Conservation (phyloP, 1,140 invertebrate genomes). For the Hetaerina americana region DNA sequence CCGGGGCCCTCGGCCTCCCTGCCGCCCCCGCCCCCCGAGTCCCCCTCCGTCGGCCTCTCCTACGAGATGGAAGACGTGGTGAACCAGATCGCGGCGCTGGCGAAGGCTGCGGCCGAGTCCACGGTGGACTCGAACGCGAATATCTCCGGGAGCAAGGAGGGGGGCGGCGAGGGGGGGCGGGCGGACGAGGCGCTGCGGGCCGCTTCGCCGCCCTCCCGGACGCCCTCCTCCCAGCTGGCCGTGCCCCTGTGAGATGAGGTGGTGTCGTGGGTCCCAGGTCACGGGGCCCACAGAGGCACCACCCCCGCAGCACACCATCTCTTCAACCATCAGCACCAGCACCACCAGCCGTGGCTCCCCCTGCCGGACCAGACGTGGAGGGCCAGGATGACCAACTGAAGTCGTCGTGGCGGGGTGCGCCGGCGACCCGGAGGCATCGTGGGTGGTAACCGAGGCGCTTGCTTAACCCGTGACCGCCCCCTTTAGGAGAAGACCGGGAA, state of each 20-base stretch:
- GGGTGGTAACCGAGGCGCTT: neutral
- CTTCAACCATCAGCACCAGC: slow-evolving; percentile 9
- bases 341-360: slow-evolving; percentile 4
- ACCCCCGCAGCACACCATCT: slow-evolving; percentile 14
- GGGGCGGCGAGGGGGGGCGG: slow-evolving; percentile 16
- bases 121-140: slow-evolving; percentile 18
- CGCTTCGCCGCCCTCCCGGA: slow-evolving; percentile 30
- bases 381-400: neutral
- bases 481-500: neutral
- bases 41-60: slow-evolving; percentile 31
- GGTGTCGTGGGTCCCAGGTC: slow-evolving; percentile 16
- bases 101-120: slow-evolving; percentile 21
- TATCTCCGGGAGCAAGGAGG: slow-evolving; percentile 27
- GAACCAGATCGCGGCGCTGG: slow-evolving; percentile 64
- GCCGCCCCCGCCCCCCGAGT: slow-evolving; percentile 23
- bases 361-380: neutral
- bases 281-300: slow-evolving; percentile 10
- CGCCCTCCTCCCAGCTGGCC: slow-evolving; percentile 27
- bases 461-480: neutral
- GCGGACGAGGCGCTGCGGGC: slow-evolving; percentile 8
- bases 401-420: neutral
- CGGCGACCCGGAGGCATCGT: neutral
- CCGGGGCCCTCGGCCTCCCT: slow-evolving; percentile 16
- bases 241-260: slow-evolving; percentile 17
- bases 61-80: slow-evolving; percentile 73